Base-by-base conservation (phyloP, 2,888 invertebrate genomes). In the Hydriomena furcata region DNA sequence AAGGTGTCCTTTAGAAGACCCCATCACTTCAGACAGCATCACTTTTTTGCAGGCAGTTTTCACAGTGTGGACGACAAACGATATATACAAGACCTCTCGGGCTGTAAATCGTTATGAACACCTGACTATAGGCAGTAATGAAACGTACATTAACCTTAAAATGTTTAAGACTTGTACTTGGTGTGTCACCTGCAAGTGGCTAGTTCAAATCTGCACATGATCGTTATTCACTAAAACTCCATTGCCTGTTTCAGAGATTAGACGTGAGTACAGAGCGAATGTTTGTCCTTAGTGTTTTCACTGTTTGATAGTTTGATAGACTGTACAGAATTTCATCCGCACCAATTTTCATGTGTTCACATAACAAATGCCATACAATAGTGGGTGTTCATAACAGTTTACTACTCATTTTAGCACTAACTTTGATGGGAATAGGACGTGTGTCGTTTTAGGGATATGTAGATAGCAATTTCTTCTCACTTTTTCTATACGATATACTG, bases 171-270 rank as follows among this genome's bases (percentile, higher is more conserved):
- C 46, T 21, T 34, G 13, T 34, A 37, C 24, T 37, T 48, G 35
- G 42, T 41, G 5, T 50, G 32, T 28, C 38, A 54, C 47, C 28
- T 43, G 34, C 46, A 41, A 40, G 10, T 41, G 17, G 30, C 40
- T 27, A 30, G 30, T 42, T 34, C 21, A 24, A 21, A 27, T 24
- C 10, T 10, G 38, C 51, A 47, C 42, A 34, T 37, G 23, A 21
- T 34, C 37, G 61, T 65, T 58, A 63, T 68, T 76, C 68, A 82
- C 76, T 82, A 82, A 82, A 82, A 66, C 68, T 73, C 63, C 73
- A 75, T 89, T 89, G 77, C 85, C 85, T 89, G 84, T 90, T 90
- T 90, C 89, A 90, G 89, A 87, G 82, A 88, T 80, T 90, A 85
- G 88, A 90, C 87, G 89, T 90, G 86, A 90, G 89, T 90, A 90